Evolutionary conservation across 2,888 invertebrate species (phyloP).

Genomic region (Tipula lateralis): DNA sequence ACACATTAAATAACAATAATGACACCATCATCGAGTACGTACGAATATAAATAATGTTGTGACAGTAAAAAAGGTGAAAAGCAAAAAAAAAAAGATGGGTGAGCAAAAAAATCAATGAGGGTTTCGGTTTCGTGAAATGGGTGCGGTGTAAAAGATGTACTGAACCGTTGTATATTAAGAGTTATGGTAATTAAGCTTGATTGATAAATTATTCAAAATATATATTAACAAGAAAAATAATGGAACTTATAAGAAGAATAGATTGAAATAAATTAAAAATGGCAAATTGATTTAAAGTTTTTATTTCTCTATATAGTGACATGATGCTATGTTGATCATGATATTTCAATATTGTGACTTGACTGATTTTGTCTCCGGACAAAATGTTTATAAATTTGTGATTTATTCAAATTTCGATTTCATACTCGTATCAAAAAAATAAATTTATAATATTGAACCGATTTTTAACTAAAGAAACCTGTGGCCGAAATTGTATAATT

Average conservation of each 20-base stretch:
- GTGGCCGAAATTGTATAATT: no score
- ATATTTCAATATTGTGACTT: not conserved
- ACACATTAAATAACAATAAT: not conserved
- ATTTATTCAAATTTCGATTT: no score
- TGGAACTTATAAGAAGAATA: no score
- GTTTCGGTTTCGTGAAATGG: not conserved
- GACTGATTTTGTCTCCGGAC: no score
- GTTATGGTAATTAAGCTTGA: not conserved
- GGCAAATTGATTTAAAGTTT: not conserved
- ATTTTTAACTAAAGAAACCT: no score
- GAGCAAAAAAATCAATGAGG: not conserved
- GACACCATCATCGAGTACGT: not conserved
- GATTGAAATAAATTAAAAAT: not conserved
- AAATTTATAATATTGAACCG: no score
- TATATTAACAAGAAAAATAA: not conserved
- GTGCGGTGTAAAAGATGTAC: not conserved
- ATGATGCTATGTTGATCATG: no score
- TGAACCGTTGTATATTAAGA: not conserved
- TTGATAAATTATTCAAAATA: not conserved
- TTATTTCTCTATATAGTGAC: not conserved
- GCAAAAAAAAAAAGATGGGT: not conserved
- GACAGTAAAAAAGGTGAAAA: not conserved
- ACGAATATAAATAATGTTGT: not conserved
- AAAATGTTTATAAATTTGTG: no score
- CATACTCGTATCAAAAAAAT: no score